These are phyloP conservation scores for Nasua narica DNA, from an alignment of 2,797 vertebrate genomes.

Conservation along the genomic window DNA sequence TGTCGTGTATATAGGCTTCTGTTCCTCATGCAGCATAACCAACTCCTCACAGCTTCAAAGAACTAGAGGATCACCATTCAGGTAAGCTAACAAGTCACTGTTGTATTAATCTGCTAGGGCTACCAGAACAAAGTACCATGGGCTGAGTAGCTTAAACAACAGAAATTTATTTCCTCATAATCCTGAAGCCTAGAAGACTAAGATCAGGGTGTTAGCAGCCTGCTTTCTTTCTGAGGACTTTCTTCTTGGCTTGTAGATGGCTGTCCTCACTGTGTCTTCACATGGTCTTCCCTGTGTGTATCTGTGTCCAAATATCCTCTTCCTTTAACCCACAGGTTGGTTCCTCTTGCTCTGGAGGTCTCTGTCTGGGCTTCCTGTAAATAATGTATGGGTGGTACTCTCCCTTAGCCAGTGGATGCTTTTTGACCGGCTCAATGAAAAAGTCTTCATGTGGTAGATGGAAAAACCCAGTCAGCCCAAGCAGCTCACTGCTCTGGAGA, in stretches of 20 bases:
- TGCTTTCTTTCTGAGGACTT: neutral
- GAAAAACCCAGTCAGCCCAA: slow-evolving; percentile 87
- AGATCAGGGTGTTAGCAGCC: neutral
- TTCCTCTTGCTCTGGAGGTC: slow-evolving; percentile 47
- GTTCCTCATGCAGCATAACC: too few relatives aligned
- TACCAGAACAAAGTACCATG: neutral
- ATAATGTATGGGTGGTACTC: slow-evolving; percentile 87
- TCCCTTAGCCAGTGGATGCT: slow-evolving; percentile 77
- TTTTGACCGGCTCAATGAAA: slow-evolving; percentile 92
- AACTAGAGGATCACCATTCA: neutral
- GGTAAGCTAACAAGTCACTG: neutral
- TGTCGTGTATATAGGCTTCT: neutral
- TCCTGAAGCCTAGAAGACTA: neutral
- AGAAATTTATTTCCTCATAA: neutral
- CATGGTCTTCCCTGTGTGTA: too few relatives aligned
- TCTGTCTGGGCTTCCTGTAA: slow-evolving; percentile 85
- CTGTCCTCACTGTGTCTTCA: neutral
- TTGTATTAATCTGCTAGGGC: too few relatives aligned
- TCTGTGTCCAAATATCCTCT: neutral
- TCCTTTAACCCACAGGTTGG: slow-evolving; percentile 87
- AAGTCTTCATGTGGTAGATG: slow-evolving; percentile 89
- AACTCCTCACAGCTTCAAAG: neutral
- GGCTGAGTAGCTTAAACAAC: slow-evolving; percentile 50
- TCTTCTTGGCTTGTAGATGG: neutral
- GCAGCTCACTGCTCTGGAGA: slow-evolving; percentile 90